phyloP scores from a whole-genome alignment of 2,113 vertebrate species.

The Corythornis cristatus region DNA sequence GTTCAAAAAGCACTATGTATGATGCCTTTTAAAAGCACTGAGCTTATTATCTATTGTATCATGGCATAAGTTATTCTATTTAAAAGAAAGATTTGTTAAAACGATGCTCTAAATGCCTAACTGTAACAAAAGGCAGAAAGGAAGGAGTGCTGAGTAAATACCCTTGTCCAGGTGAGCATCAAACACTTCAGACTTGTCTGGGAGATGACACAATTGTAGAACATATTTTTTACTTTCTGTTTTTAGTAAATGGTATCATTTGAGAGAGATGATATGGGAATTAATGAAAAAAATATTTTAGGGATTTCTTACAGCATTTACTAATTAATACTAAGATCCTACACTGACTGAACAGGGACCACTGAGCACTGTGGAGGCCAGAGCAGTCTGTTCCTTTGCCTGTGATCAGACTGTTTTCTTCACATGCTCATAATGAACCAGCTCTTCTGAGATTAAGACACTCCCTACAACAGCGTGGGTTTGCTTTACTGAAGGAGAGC shows the following conservation, averaged over 20 bases:
- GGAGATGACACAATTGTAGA: not conserved
- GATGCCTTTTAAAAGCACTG: not conserved
- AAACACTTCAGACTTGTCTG: not conserved
- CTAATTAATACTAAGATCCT: not conserved
- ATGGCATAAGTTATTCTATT: not conserved
- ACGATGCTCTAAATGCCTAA: not conserved
- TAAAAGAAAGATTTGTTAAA: not conserved
- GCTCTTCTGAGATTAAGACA: not conserved
- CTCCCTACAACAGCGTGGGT: not conserved
- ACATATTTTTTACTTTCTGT: not conserved
- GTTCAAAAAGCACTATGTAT: not conserved
- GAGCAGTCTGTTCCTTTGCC: not conserved
- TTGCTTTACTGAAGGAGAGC: constrained; percentile 24
- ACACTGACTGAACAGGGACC: not conserved
- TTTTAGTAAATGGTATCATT: not conserved
- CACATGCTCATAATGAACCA: not conserved
- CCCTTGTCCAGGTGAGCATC: constrained; percentile 9
- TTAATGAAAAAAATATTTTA: not conserved
- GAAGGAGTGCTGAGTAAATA: not conserved
- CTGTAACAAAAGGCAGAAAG: not conserved
- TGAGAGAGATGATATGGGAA: not conserved
- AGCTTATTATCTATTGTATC: not conserved
- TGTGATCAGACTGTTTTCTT: not conserved
- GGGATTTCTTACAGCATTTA: not conserved
- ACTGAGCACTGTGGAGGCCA: not conserved